A percentile compares a stretch with the other conserved stretches of the same genome.
These are phyloP conservation scores for Pungitius pungitius DNA, from an alignment of 2,113 vertebrate genomes.

Conservation along the genomic window DNA sequence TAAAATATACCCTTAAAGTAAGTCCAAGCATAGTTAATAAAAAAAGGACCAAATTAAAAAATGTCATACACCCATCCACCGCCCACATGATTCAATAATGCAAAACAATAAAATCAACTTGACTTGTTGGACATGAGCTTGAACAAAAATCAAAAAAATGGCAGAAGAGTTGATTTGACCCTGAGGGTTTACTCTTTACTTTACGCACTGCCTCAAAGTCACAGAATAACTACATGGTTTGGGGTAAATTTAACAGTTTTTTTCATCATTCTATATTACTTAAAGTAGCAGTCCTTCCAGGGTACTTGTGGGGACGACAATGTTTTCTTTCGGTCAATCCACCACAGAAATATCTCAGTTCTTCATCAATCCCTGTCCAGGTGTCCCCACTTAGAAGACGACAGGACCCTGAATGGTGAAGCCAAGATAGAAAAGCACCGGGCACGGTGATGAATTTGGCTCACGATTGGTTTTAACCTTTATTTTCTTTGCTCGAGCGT, in stretches of 20 bases:
- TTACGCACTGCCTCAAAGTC: neutral
- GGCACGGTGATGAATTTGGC: fast-evolving
- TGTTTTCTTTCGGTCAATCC: neutral
- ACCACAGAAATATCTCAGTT: neutral
- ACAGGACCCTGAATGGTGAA: slow-evolving; percentile 69
- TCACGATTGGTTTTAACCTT: neutral
- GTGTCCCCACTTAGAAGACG: neutral
- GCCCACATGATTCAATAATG: neutral
- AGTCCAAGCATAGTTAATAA: neutral
- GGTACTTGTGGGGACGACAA: neutral
- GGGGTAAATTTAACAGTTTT: neutral
- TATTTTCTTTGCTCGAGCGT: slow-evolving; percentile 6
- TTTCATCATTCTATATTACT: neutral
- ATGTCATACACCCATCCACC: neutral
- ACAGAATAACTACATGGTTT: neutral
- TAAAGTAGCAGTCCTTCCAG: neutral
- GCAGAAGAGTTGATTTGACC: neutral
- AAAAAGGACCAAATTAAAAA: neutral
- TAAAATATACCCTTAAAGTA: neutral
- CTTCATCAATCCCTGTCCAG: neutral
- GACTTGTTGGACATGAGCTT: neutral
- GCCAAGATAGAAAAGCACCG: slow-evolving; percentile 45
- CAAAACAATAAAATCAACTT: neutral
- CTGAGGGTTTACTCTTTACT: neutral
- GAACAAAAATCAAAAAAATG: neutral